Evolutionary conservation across 2,113 vertebrate species (phyloP).

Genomic region (Sporophila hypoxantha): DNA sequence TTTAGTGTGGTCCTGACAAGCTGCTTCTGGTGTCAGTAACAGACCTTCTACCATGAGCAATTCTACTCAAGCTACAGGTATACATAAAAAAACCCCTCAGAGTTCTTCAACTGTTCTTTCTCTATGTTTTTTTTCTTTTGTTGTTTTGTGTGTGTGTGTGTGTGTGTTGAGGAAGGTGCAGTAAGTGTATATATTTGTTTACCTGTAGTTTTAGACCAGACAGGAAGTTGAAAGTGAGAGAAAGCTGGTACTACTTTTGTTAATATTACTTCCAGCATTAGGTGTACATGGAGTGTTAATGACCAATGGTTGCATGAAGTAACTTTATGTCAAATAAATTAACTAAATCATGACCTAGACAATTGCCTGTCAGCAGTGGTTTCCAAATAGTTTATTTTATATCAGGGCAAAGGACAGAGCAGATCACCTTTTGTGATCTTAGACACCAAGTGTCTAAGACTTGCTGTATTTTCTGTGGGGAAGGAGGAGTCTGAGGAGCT

Average conservation of each 20-base stretch:
- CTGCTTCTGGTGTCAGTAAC: constrained; percentile 63
- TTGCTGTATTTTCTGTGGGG: accelerated
- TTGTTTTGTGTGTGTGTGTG: neutral
- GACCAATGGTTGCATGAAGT: neutral
- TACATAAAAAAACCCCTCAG: neutral
- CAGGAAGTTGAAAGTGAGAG: neutral
- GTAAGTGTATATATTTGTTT: neutral
- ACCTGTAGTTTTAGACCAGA: neutral
- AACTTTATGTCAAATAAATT: neutral
- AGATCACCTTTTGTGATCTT: neutral
- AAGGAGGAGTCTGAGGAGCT: neutral
- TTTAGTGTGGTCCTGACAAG: constrained; percentile 71
- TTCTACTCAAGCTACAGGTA: constrained; percentile 75
- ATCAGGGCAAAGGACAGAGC: neutral
- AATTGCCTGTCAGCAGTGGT: neutral
- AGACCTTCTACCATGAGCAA: constrained; percentile 73
- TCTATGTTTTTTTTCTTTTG: neutral
- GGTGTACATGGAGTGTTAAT: neutral
- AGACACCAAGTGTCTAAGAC: neutral
- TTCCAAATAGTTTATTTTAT: neutral
- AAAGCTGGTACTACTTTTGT: neutral
- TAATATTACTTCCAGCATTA: neutral
- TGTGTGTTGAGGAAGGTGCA: neutral
- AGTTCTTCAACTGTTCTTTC: neutral
- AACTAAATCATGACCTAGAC: neutral